phyloP scores from a whole-genome alignment of 30 jellyfish, hydroid and myxozoan species.

The Aurelia sp. region DNA sequence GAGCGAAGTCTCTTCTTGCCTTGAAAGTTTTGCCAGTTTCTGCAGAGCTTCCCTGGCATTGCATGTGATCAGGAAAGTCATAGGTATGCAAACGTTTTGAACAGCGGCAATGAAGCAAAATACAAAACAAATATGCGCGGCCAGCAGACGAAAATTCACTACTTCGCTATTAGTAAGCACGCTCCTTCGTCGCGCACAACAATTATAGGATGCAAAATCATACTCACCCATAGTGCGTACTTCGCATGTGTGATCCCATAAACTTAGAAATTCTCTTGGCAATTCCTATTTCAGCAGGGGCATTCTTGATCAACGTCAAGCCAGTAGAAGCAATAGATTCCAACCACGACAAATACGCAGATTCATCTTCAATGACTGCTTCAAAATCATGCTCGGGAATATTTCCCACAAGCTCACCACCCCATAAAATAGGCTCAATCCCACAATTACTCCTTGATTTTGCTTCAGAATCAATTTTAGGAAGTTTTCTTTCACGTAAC shows the following conservation, averaged over 20 bases:
- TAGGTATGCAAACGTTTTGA: too few species aligned
- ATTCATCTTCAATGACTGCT: slow-evolving; percentile 32
- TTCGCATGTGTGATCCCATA: slow-evolving; percentile 20
- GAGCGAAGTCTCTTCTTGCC: too few species aligned
- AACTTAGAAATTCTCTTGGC: background rate
- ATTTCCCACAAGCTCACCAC: slow-evolving; percentile 43
- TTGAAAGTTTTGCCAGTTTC: too few species aligned
- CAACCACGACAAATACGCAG: slow-evolving; percentile 32
- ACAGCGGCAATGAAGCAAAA: too few species aligned
- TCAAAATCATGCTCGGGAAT: slow-evolving; percentile 52
- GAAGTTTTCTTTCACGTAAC: slow-evolving; percentile 70
- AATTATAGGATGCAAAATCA: background rate
- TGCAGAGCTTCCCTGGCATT: too few species aligned
- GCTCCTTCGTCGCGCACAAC: slow-evolving; percentile 1
- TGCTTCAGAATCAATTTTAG: slow-evolving; percentile 37
- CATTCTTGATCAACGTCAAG: slow-evolving; percentile 64
- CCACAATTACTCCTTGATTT: slow-evolving; percentile 53
- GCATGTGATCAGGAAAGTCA: too few species aligned
- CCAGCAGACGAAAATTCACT: too few species aligned
- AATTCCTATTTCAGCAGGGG: slow-evolving; percentile 59
- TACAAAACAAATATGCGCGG: too few species aligned
- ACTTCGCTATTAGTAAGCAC: too few species aligned
- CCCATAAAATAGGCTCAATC: slow-evolving; percentile 48
- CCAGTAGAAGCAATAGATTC: slow-evolving; percentile 68
- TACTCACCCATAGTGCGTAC: slow-evolving; percentile 65